phyloP scores from a whole-genome alignment of 1,140 invertebrate species.

The Harpegnathos saltator region DNA sequence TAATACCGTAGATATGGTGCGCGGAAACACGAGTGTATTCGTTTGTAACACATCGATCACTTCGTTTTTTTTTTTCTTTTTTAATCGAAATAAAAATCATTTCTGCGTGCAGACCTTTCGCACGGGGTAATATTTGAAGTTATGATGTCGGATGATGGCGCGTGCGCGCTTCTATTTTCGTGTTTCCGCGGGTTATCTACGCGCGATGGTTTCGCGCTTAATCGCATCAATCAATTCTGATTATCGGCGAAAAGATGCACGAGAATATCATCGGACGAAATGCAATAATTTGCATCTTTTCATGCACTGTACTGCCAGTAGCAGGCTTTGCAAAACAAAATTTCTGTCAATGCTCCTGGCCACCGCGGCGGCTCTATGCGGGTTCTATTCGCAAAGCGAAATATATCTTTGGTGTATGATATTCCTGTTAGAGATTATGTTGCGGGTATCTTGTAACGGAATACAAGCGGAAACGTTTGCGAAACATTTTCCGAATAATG shows the following conservation, averaged over 20 bases:
- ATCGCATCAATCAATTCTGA: constrained; percentile 21
- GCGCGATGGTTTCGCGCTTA: not conserved
- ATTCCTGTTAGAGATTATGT: constrained; percentile 54
- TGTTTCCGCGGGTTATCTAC: not conserved
- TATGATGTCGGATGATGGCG: constrained; percentile 10
- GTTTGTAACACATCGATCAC: constrained; percentile 42
- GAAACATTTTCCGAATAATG: constrained; percentile 47
- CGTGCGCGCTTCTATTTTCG: not conserved
- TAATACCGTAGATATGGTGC: constrained; percentile 43
- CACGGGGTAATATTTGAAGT: constrained; percentile 7
- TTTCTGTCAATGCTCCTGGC: not conserved
- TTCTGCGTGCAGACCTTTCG: not conserved
- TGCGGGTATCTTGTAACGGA: constrained; percentile 48
- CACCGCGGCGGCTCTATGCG: constrained; percentile 25
- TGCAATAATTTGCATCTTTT: constrained; percentile 7
- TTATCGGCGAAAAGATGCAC: constrained; percentile 5
- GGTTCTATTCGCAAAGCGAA: constrained; percentile 38
- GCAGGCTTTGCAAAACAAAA: constrained; percentile 6
- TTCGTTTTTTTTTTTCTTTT: not conserved
- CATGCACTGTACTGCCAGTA: not conserved
- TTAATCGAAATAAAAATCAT: constrained; percentile 42
- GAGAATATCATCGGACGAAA: not conserved
- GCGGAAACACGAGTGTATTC: constrained; percentile 32
- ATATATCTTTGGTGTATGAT: constrained; percentile 55
- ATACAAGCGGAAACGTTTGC: constrained; percentile 48